phyloP scores from a whole-genome alignment of 2,113 vertebrate species.

The Hippoglossus stenolepis region DNA sequence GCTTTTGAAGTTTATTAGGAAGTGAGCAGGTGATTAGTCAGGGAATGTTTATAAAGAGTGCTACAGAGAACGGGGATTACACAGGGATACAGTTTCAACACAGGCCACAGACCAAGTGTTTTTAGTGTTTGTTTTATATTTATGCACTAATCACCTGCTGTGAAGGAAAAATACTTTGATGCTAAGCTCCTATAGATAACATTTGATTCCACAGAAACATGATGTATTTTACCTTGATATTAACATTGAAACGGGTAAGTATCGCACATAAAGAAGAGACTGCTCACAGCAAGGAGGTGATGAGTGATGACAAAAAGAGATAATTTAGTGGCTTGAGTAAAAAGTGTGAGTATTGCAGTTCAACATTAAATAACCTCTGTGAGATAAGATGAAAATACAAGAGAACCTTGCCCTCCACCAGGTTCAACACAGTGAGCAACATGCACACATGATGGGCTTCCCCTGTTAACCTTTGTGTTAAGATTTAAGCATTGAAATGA shows the following conservation, averaged over 20 bases:
- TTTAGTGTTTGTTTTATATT: constrained; percentile 17
- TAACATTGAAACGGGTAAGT: background rate
- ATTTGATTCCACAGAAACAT: background rate
- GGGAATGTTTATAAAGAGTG: constrained; percentile 50
- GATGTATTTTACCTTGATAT: background rate
- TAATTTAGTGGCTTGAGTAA: no score
- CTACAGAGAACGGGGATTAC: constrained; percentile 38
- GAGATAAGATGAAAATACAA: no score
- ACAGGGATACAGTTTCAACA: constrained; percentile 31
- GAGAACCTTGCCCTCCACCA: no score
- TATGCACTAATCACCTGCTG: background rate
- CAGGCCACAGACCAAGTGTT: background rate
- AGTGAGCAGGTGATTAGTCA: constrained; percentile 44
- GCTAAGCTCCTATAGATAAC: constrained; percentile 2
- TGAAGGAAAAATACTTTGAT: constrained; percentile 14
- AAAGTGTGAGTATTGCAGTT: no score
- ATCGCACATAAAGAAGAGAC: background rate
- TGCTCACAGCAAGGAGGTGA: no score
- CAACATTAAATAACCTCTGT: no score
- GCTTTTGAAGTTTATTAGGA: constrained; percentile 43
- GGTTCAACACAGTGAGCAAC: no score
- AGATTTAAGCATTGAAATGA: no score
- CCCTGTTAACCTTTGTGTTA: no score
- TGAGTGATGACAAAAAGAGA: no score
- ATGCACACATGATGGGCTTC: no score